These are phyloP conservation scores for Chaetodon trifascialis DNA, from an alignment of 2,113 vertebrate species.

Conservation along the genomic window DNA sequence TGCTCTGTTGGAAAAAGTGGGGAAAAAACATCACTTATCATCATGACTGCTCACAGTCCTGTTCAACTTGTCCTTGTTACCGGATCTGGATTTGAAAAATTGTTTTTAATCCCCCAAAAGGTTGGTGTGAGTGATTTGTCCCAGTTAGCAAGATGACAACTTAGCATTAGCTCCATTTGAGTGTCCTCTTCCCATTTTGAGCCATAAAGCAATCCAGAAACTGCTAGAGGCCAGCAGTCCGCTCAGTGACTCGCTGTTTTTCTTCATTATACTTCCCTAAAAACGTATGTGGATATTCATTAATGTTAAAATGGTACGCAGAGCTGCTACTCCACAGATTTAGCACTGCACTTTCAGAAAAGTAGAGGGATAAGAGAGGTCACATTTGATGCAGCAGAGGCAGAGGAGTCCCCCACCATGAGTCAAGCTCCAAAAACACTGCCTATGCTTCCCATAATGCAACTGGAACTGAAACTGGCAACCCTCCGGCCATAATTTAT, in stretches of 20 bases:
- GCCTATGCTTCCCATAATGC: not conserved
- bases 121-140: not conserved
- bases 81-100: too few species aligned
- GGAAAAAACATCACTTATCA: not conserved
- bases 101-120: not conserved
- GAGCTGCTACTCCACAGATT: not conserved
- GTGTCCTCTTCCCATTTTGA: not conserved
- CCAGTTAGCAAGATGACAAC: not conserved
- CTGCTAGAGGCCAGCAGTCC: not conserved
- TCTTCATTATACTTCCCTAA: too few species aligned
- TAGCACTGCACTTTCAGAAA: not conserved
- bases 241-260: not conserved
- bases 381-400: too few species aligned
- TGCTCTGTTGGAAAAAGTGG: not conserved
- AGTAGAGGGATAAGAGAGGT: not conserved
- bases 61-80: not conserved
- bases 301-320: not conserved
- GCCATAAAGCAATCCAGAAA: not conserved
- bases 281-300: not conserved
- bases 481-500: constrained; percentile 28
- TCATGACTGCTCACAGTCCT: not conserved
- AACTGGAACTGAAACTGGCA: not conserved
- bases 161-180: not conserved
- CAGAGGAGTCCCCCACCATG: not conserved
- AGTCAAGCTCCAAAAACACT: not conserved